Evolutionary conservation across 2,797 vertebrate genomes (phyloP).

Genomic region (Limosa lapponica): DNA sequence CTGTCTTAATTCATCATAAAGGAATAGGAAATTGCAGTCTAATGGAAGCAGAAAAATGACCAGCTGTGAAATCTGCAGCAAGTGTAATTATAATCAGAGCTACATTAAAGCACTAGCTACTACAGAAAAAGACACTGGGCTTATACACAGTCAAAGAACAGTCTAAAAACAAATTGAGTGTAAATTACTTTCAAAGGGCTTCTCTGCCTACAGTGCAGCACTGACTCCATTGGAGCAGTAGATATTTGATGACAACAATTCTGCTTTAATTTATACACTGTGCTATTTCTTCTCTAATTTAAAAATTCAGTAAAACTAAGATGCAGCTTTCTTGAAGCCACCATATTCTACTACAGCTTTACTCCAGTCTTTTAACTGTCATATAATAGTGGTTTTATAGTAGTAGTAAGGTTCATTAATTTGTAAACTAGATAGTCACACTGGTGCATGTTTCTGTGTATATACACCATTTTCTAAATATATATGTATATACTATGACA

Average conservation of each 20-base stretch:
- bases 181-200: not conserved
- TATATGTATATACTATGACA: not conserved
- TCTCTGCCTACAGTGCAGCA: not conserved
- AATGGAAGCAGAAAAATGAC: conserved; percentile 25
- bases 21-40: not conserved
- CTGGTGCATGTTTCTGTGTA: not conserved
- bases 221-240: not conserved
- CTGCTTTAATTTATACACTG: not conserved
- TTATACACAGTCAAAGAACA: not conserved
- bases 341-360: not conserved
- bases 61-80: not conserved
- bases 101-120: not conserved
- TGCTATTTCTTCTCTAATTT: not conserved
- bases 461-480: not conserved
- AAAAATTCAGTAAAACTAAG: not conserved
- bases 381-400: not conserved
- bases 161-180: not conserved
- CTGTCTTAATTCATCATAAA: not conserved
- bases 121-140: not conserved
- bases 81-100: not conserved
- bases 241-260: not conserved
- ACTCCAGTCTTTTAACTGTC: not conserved
- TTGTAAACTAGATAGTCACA: not conserved
- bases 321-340: not conserved
- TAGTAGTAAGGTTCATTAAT: not conserved